These are phyloP conservation scores for Malachius bipustulatus DNA, from an alignment of 2,888 invertebrate genomes.

Conservation along the genomic window DNA sequence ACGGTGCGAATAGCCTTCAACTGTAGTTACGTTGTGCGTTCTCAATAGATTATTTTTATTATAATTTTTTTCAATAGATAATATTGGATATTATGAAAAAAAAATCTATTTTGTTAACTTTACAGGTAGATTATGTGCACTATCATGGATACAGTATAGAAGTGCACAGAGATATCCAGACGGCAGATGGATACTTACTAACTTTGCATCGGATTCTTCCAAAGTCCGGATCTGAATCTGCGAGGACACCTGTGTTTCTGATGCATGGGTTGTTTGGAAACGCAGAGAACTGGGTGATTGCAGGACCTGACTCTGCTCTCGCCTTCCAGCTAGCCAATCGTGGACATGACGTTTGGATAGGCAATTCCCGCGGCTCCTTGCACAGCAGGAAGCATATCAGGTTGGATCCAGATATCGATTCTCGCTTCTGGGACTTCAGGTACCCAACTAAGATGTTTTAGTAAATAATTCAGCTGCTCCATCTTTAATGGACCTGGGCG, in stretches of 20 bases:
- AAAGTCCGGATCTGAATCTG: neutral
- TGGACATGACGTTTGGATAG: constrained; percentile 2
- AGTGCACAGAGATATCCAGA: neutral
- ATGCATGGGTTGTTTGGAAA: neutral
- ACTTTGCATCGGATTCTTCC: neutral
- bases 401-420: neutral
- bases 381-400: constrained; percentile 1
- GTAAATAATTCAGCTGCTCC: no score
- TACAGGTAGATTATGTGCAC: neutral
- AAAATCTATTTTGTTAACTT: neutral
- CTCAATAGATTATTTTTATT: no score
- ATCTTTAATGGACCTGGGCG: no score
- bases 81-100: no score
- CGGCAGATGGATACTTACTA: neutral
- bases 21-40: no score
- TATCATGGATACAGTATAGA: neutral
- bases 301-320: neutral
- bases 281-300: constrained; percentile 2
- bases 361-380: neutral
- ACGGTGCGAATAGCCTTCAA: no score
- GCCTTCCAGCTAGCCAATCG: neutral
- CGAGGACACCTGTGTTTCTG: neutral
- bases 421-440: neutral
- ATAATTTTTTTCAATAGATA: no score
- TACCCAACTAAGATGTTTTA: no score